Percentiles rank a stretch among this genome's conserved stretches.
Conservation (phyloP, 1,140 invertebrate species). For the Theocolax elegans region DNA sequence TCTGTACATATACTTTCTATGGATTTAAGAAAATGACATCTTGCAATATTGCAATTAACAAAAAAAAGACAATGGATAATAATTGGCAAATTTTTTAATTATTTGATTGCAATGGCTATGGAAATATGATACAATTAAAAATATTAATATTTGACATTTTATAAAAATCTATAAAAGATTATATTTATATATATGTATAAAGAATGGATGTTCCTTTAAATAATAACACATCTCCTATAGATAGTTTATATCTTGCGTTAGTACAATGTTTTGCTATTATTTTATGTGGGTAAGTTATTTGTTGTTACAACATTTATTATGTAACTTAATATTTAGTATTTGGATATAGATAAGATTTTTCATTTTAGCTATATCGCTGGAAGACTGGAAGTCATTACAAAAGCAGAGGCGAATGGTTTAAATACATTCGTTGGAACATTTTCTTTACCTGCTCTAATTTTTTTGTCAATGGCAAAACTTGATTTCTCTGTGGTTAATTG, state of each 20-base stretch:
- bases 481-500: conserved; percentile 89
- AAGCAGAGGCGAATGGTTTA: conserved; percentile 89
- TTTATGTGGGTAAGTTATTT: conserved; percentile 79
- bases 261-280: conserved; percentile 93
- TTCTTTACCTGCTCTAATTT: conserved; percentile 91
- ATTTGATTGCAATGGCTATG: no score
- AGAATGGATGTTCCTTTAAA: conserved; percentile 23
- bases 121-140: not conserved
- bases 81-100: no score
- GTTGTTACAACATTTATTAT: not conserved
- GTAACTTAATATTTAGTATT: not conserved
- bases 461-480: conserved; percentile 87
- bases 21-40: no score
- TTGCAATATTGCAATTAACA: no score
- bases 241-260: conserved; percentile 89
- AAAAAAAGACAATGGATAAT: no score
- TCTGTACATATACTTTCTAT: no score
- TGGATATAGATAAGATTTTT: conserved; percentile 29
- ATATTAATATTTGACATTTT: no score
- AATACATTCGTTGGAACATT: conserved; percentile 94
- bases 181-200: no score
- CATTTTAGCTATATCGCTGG: conserved; percentile 88
- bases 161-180: no score
- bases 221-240: conserved; percentile 68
- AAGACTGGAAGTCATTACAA: conserved; percentile 83